phyloP scores from a whole-genome alignment of 2,888 invertebrate species.

The Nymphalis urticae region DNA sequence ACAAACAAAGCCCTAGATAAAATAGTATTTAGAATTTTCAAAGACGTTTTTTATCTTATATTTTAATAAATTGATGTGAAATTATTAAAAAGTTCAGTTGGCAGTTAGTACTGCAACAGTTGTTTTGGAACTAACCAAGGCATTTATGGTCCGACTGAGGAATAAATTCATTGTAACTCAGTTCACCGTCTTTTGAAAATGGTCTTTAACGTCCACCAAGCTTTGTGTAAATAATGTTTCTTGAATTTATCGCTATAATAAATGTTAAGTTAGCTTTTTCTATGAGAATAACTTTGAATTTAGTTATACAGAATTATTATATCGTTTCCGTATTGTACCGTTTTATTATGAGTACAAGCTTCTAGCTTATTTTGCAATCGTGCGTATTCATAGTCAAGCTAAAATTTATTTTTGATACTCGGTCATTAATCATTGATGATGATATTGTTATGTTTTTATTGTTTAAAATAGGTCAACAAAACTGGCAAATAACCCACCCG shows the following conservation, averaged over 20 bases:
- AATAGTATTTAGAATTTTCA: neutral
- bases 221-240: constrained; percentile 80
- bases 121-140: constrained; percentile 25
- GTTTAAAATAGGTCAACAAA: no score
- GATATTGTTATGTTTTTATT: neutral
- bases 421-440: neutral
- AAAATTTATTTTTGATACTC: neutral
- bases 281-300: constrained; percentile 78
- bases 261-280: constrained; percentile 75
- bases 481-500: no score
- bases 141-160: constrained; percentile 52
- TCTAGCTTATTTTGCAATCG: constrained; percentile 1
- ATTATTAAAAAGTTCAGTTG: constrained; percentile 7
- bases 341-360: constrained; percentile 9
- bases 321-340: constrained; percentile 45
- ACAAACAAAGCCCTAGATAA: no score
- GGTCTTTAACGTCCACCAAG: constrained; percentile 76
- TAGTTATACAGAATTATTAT: constrained; percentile 55
- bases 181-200: constrained; percentile 72
- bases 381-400: neutral
- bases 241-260: constrained; percentile 79
- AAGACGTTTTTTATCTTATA: neutral
- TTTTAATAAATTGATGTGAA: neutral
- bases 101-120: constrained; percentile 17
- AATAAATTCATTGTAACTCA: constrained; percentile 74